phyloP scores from a whole-genome alignment of 2,888 invertebrate species.

The Agrenia bidenticulata region DNA sequence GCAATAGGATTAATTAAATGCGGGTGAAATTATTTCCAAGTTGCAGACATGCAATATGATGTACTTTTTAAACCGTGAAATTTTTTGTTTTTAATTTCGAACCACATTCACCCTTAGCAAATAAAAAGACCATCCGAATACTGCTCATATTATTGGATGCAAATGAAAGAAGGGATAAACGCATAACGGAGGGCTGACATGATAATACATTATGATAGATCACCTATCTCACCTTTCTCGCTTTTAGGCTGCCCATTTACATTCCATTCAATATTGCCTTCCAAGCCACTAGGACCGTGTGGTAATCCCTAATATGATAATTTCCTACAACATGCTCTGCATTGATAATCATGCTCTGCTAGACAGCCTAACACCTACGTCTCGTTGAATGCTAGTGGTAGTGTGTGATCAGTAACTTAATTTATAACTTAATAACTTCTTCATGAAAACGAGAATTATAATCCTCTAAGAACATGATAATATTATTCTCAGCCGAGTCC shows the following conservation, averaged over 20 bases:
- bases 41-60: too few species aligned
- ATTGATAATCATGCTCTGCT: neutral
- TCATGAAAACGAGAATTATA: too few species aligned
- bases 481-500: neutral
- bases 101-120: too few species aligned
- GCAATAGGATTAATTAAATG: too few species aligned
- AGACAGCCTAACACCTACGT: conserved; percentile 1
- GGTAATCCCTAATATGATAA: conserved; percentile 6
- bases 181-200: conserved; percentile 20
- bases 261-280: neutral
- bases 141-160: too few species aligned
- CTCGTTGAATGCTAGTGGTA: conserved; percentile 1
- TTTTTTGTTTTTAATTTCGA: too few species aligned
- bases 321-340: neutral
- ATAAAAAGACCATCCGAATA: too few species aligned
- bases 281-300: neutral
- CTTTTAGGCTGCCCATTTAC: neutral
- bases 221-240: conserved; percentile 16
- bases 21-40: too few species aligned
- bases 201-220: conserved; percentile 27
- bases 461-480: too few species aligned
- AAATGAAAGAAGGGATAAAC: conserved; percentile 7
- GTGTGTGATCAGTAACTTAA: conserved; percentile 9
- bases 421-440: conserved; percentile 11
- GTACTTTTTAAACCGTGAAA: too few species aligned